Evolutionary conservation across 2,888 invertebrate species (phyloP).

Genomic region (Petrolisthes manimaculis): DNA sequence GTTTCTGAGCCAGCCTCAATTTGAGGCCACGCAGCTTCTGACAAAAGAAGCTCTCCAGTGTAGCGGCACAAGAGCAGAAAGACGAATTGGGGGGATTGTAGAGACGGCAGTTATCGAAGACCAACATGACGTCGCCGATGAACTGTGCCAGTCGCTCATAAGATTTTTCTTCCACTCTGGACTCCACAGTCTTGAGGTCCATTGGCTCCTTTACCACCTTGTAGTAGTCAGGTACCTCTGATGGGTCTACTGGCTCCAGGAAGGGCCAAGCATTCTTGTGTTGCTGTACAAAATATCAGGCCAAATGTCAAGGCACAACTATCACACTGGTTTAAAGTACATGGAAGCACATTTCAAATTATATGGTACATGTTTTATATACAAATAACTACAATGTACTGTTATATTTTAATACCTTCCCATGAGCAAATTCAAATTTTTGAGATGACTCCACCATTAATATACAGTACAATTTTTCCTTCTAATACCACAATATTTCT

Average conservation of each 20-base stretch:
- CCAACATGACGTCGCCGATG: conserved; percentile 97
- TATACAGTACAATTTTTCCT: too few species aligned
- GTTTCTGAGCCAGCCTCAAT: conserved; percentile 47
- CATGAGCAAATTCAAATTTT: too few species aligned
- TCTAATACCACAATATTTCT: too few species aligned
- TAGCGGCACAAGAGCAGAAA: conserved; percentile 96
- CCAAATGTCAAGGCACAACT: background rate
- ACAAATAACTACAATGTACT: background rate
- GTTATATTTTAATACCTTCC: background rate
- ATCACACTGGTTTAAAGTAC: background rate
- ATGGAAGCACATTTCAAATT: too few species aligned
- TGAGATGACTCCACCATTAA: too few species aligned
- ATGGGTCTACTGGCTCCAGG: conserved; percentile 95
- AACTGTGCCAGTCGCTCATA: conserved; percentile 93
- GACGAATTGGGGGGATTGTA: conserved; percentile 96
- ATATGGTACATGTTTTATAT: too few species aligned
- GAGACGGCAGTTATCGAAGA: conserved; percentile 98
- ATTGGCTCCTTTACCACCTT: conserved; percentile 95
- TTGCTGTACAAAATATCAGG: conserved; percentile 74
- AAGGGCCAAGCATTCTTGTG: conserved; percentile 99
- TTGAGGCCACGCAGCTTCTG: conserved; percentile 78
- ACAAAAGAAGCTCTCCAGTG: conserved; percentile 94
- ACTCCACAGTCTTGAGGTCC: conserved; percentile 94
- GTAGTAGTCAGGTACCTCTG: conserved; percentile 96
- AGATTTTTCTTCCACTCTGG: conserved; percentile 83